Evolutionary conservation across 2,888 invertebrate genomes (phyloP).

Genomic region (Hypomecis atomaria): DNA sequence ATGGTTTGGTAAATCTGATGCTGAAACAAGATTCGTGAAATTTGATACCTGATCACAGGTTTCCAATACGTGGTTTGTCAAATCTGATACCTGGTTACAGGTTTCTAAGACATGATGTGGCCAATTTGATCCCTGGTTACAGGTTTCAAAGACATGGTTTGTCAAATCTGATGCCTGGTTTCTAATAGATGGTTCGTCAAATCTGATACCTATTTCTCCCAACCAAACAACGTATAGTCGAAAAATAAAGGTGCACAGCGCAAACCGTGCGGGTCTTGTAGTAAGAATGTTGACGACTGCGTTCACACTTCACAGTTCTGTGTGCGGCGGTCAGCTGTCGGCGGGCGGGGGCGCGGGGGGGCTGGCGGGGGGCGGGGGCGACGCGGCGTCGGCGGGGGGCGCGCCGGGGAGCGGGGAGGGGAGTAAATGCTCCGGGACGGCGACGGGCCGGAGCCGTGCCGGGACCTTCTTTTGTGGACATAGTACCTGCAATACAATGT

Average conservation of each 20-base stretch:
- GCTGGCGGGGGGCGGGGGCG: slow-evolving; percentile 37
- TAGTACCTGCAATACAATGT: slow-evolving; percentile 54
- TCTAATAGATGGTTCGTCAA: no score
- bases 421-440: slow-evolving; percentile 91
- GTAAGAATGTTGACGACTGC: no score
- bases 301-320: slow-evolving; percentile 6
- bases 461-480: slow-evolving; percentile 91
- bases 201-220: no score
- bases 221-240: no score
- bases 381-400: slow-evolving; percentile 40
- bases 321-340: slow-evolving; percentile 50
- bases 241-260: slow-evolving; percentile 8
- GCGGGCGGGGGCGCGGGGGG: slow-evolving; percentile 29
- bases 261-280: slow-evolving; percentile 7
- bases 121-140: no score
- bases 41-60: slow-evolving; percentile 44
- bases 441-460: slow-evolving; percentile 90
- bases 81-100: no score
- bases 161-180: no score
- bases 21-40: no score
- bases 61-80: no score
- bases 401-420: slow-evolving; percentile 42
- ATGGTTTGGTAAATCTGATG: no score
- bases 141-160: no score
- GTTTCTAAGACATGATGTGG: no score